Percentiles rank a stretch among this genome's conserved stretches.
phyloP scores from a whole-genome alignment of 1,140 invertebrate genomes.

The Oncopodura yosiiana region DNA sequence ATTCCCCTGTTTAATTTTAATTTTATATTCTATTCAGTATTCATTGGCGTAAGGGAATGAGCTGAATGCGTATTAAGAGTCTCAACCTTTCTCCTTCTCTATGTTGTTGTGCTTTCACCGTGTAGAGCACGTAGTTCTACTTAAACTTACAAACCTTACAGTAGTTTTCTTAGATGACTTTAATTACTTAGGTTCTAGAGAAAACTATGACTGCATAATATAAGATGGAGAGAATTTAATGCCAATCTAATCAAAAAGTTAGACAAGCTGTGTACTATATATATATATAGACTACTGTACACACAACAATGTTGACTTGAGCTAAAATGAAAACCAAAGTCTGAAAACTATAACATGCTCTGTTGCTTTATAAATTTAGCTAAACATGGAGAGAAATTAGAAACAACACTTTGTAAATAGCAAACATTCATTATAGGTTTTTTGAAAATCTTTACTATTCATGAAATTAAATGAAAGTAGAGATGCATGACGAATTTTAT shows the following conservation, averaged over 20 bases:
- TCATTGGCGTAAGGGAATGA: conserved; percentile 7
- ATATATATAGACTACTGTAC: background rate
- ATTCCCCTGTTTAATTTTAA: too few relatives aligned
- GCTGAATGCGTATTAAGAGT: background rate
- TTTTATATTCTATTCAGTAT: conserved; percentile 15
- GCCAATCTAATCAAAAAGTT: conserved; percentile 27
- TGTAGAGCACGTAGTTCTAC: too few relatives aligned
- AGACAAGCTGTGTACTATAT: background rate
- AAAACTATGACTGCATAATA: too few relatives aligned
- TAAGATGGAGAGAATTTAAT: conserved; percentile 6
- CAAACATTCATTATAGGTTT: too few relatives aligned
- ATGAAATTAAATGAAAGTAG: too few relatives aligned
- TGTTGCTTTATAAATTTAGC: too few relatives aligned
- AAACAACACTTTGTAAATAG: conserved; percentile 2
- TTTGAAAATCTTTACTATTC: too few relatives aligned
- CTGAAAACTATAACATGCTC: conserved; percentile 10
- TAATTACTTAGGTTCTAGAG: conserved; percentile 14
- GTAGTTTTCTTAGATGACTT: conserved; percentile 2
- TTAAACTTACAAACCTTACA: background rate
- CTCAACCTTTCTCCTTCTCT: background rate
- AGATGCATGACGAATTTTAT: too few relatives aligned
- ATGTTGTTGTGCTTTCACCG: background rate
- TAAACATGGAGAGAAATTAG: too few relatives aligned
- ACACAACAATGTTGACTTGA: background rate
- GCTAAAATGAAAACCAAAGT: too few relatives aligned